These are phyloP conservation scores for Tenebrosternarchus preto DNA, from an alignment of 2,113 vertebrate genomes.

Conservation along the genomic window DNA sequence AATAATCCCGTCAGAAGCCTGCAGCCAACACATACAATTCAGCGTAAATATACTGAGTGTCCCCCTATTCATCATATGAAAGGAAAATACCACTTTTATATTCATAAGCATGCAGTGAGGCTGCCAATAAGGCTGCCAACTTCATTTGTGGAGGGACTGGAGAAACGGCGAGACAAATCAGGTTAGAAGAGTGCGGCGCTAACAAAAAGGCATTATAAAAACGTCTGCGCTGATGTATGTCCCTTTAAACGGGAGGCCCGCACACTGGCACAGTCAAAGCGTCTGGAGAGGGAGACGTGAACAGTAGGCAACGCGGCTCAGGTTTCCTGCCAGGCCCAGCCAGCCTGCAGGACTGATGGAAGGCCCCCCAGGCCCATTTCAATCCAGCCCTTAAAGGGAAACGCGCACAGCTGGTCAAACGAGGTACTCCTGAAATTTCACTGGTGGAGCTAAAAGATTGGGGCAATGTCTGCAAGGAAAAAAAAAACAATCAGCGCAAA, in stretches of 20 bases:
- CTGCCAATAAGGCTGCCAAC: constrained; percentile 23
- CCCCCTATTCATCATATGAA: constrained; percentile 25
- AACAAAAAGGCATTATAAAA: constrained; percentile 49
- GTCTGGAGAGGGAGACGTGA: constrained; percentile 19
- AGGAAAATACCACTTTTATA: constrained; percentile 47
- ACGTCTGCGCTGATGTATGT: constrained; percentile 49
- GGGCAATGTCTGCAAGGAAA: no score
- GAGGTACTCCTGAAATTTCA: not conserved
- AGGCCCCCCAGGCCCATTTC: not conserved
- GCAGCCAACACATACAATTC: constrained; percentile 37
- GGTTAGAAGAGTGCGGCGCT: constrained; percentile 42
- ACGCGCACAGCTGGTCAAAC: not conserved
- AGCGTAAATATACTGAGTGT: constrained; percentile 25
- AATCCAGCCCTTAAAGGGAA: not conserved
- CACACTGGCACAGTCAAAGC: constrained; percentile 42
- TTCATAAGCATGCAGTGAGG: constrained; percentile 21
- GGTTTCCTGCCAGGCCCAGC: constrained; percentile 16
- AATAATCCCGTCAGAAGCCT: constrained; percentile 28
- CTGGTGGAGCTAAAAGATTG: no score
- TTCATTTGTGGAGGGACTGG: constrained; percentile 42
- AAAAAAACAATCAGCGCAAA: no score
- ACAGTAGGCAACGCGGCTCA: constrained; percentile 20
- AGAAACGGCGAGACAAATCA: constrained; percentile 49
- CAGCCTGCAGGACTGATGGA: not conserved
- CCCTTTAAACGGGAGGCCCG: constrained; percentile 49